Base-by-base conservation (phyloP, 1,140 invertebrate species). In the Drosophila insularis region DNA sequence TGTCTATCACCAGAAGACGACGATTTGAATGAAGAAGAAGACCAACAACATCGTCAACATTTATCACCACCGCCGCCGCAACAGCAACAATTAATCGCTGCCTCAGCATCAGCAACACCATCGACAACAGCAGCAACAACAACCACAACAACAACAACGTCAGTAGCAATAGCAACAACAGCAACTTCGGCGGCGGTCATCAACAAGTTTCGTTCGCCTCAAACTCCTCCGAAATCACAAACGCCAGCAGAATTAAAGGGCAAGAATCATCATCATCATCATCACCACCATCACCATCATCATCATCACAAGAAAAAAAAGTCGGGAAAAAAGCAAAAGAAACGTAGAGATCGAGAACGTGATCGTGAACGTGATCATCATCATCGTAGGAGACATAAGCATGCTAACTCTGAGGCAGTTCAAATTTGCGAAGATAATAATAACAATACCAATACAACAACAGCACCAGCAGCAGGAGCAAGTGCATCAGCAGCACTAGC, bases 291-390 rank as follows among this genome's bases (percentile, higher is more conserved):
- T 8, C 78, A 81, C 23, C 79, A 81, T 56, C 80, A 84, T 54
- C 81, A 85, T 40, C 81, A 91, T 65, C 86, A 85, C 63, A 91
- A 91, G 60, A 90, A 82, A 73, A 91, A 91, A 67, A 91, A 91
- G 65, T 91, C 90, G 11, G 76, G 84, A 11, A 91, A 90, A 56
- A 91, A 91, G 72, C 90, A 91, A 31, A 91, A 91, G 69, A 91
- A 90, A 62, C 85, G 82, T 50, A 81, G 79, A 13, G 50, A 54
- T 11, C 50, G 50, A 7, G 55, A 58, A 19, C 55, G 55, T 1
- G 55, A 84, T 54, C 77, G 43, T 4, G 7, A 21, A 11, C 43
- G 43, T 50, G 43, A 75, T 59, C 76, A 84, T 5, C 79, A 77
- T 5, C 74, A 87, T 73, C 71, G 68, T 14, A 75, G 89, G 55